Percentiles rank a stretch among this genome's conserved stretches.
phyloP scores from a whole-genome alignment of 2,113 vertebrate genomes.

The Siphamia tubifer region DNA sequence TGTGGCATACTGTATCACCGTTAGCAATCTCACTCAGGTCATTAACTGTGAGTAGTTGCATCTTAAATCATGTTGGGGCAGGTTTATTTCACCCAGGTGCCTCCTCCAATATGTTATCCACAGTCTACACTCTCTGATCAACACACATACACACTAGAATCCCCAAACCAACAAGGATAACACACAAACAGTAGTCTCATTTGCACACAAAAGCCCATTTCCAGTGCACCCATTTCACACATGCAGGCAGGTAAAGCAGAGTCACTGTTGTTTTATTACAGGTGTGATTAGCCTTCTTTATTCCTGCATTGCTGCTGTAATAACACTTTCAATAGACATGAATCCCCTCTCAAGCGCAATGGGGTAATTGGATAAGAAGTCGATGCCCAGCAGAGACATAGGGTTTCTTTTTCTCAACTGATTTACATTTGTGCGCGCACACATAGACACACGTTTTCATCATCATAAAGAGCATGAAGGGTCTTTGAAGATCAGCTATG shows the following conservation, averaged over 20 bases:
- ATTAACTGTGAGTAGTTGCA: slow-evolving; percentile 39
- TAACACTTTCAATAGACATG: slow-evolving; percentile 19
- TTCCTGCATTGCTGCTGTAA: slow-evolving; percentile 4
- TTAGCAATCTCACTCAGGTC: slow-evolving; percentile 34
- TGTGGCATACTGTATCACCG: slow-evolving; percentile 12
- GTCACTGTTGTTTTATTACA: slow-evolving; percentile 1
- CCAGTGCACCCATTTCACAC: background rate
- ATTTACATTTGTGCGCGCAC: background rate
- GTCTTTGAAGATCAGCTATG: slow-evolving; percentile 52
- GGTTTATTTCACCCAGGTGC: slow-evolving; percentile 18
- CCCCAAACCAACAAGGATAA: background rate
- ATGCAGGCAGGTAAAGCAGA: background rate
- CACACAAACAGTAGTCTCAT: background rate
- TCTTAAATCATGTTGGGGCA: slow-evolving; percentile 48
- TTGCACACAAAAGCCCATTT: background rate
- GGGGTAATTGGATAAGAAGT: slow-evolving; percentile 1
- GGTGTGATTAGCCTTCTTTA: slow-evolving; percentile 1
- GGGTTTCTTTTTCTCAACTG: background rate
- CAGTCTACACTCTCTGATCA: background rate
- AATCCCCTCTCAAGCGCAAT: slow-evolving; percentile 13
- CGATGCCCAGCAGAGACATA: background rate
- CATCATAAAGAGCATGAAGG: slow-evolving; percentile 1
- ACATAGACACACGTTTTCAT: background rate
- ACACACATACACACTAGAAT: slow-evolving; percentile 1
- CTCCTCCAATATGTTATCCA: slow-evolving; percentile 23